Base-by-base conservation (phyloP, 2,797 vertebrate species). In the Enteromius thamalakanensis region DNA sequence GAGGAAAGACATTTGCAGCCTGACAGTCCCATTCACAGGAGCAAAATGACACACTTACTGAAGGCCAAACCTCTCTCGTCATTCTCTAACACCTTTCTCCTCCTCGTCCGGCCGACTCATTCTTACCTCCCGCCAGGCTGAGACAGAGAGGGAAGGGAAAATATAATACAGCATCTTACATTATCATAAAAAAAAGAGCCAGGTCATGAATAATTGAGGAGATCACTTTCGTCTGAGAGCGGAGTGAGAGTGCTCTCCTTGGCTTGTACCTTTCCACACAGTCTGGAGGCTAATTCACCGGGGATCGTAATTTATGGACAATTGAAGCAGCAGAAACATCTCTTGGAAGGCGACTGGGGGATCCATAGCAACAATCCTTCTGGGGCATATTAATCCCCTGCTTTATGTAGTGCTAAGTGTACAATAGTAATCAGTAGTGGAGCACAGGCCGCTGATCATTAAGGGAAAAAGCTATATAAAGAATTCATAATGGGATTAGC, bases 321-420 rank as follows among this genome's bases (percentile, higher is more conserved):
- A 98, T 97, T 98, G 97, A 97, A 97, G 95, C 96, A 93, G 96
- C 95, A 96, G 97, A 97, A 98, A 97, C 96, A 97, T 97, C 96
- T 96, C 95, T 96, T 93, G 94, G 95, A 97, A 96, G 95, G 96
- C 96, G 96, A 91, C 95, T 95, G 96, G 95, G 95, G 97, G 96
- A 98, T 98, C 97, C 97, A 98, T 98, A 97, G 97, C 97, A 98
- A 98, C 97, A 95, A 96, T 97, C 96, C 97, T 98, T 96, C 96
- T 94, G 97, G 97, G 97, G 96, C 97, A 97, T 97, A 98, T 99
- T 98, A 99, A 98, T 98, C 97, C 97, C 96, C 95, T 95, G 96
- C 96, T 99, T 99, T 99, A 99, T 99, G 98, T 99, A 99, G 97
- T 99, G 97, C 97, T 98, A 99, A 99, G 98, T 99, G 98, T 98